phyloP scores from a whole-genome alignment of 2,113 vertebrate genomes.

The Chlamydotis undulata region DNA sequence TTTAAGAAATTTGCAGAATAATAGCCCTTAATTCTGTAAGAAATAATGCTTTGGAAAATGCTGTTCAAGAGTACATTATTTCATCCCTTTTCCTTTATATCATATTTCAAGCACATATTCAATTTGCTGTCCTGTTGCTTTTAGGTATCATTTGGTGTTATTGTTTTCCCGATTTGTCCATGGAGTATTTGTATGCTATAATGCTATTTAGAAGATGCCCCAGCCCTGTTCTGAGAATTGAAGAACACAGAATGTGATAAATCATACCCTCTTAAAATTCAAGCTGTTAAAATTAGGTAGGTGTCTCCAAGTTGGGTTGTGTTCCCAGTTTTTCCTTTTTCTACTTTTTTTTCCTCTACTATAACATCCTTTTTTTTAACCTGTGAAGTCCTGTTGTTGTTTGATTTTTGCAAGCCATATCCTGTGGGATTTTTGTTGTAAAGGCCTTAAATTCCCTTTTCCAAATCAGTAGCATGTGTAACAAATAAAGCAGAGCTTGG shows the following conservation, averaged over 20 bases:
- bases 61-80: neutral
- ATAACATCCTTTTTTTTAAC: neutral
- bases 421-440: neutral
- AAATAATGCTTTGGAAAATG: neutral
- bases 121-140: neutral
- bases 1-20: neutral
- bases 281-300: neutral
- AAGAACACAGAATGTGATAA: neutral
- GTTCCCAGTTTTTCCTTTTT: neutral
- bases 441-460: neutral
- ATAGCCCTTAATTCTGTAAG: neutral
- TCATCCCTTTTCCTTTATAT: neutral
- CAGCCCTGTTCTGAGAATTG: neutral
- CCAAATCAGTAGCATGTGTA: neutral
- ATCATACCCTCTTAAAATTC: neutral
- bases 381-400: neutral
- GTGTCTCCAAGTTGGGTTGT: neutral
- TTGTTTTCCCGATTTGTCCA: neutral
- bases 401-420: neutral
- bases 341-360: neutral
- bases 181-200: neutral
- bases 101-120: neutral
- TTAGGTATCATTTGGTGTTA: neutral
- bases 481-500: neutral
- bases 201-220: neutral